These are phyloP conservation scores for Colostygia pectinataria DNA, from an alignment of 2,888 invertebrate species.

Conservation along the genomic window DNA sequence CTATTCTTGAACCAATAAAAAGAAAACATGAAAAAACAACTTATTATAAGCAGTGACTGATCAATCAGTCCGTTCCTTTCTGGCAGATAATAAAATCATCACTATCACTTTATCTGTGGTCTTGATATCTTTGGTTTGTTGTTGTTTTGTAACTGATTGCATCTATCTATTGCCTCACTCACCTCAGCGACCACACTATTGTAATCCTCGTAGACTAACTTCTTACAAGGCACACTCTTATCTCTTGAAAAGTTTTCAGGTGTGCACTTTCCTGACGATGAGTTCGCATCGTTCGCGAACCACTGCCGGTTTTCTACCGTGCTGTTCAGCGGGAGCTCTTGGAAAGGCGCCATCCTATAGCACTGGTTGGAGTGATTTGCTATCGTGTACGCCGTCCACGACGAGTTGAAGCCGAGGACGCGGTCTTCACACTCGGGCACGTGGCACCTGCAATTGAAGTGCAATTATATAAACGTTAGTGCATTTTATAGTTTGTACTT, in stretches of 20 bases:
- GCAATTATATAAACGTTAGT: too few species aligned
- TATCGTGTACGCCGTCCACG: constrained; percentile 75
- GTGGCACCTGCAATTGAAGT: constrained; percentile 51
- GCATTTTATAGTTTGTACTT: too few species aligned
- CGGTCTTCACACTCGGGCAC: constrained; percentile 64
- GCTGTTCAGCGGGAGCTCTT: constrained; percentile 14
- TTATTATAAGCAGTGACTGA: too few species aligned
- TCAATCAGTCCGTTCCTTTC: too few species aligned
- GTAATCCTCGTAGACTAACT: constrained; percentile 83
- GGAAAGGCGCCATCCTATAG: constrained; percentile 48
- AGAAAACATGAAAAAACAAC: too few species aligned
- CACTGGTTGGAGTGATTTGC: constrained; percentile 67
- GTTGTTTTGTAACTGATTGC: neutral
- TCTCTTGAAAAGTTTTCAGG: constrained; percentile 57
- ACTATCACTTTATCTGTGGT: too few species aligned
- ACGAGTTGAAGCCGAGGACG: constrained; percentile 53
- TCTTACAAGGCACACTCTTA: constrained; percentile 69
- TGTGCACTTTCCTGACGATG: constrained; percentile 52
- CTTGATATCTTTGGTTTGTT: too few species aligned
- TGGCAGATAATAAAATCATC: too few species aligned
- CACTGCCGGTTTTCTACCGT: constrained; percentile 26
- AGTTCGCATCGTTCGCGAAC: constrained; percentile 2
- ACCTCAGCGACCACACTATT: constrained; percentile 87
- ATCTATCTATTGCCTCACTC: constrained; percentile 39
- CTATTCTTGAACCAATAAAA: too few species aligned